These are phyloP conservation scores for Netelia virgata DNA, from an alignment of 2,888 invertebrate genomes.

Conservation along the genomic window DNA sequence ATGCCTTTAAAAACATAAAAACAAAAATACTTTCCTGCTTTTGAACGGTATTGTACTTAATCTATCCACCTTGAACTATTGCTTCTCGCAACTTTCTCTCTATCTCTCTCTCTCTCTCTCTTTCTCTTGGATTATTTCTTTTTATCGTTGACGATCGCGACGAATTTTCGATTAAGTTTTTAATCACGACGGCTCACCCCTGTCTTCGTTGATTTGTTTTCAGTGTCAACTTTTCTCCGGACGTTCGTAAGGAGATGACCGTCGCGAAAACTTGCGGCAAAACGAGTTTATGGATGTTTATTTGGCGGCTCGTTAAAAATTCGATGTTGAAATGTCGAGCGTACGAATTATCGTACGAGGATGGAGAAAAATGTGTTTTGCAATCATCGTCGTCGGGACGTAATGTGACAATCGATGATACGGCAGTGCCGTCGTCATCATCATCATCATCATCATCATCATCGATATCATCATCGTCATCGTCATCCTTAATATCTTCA, in stretches of 20 bases:
- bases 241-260: constrained; percentile 80
- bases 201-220: constrained; percentile 72
- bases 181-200: not conserved
- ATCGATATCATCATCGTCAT: constrained; percentile 32
- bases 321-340: constrained; percentile 57
- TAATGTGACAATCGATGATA: constrained; percentile 65
- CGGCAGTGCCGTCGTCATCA: constrained; percentile 61
- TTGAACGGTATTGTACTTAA: not conserved
- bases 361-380: constrained; percentile 47
- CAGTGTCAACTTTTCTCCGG: constrained; percentile 86
- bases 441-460: constrained; percentile 37
- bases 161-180: not conserved
- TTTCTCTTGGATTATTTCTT: constrained; percentile 15
- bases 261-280: constrained; percentile 58
- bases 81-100: not conserved
- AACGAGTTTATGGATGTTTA: constrained; percentile 45
- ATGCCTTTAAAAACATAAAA: constrained; percentile 38
- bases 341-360: constrained; percentile 32
- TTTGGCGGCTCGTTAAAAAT: constrained; percentile 41
- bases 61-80: not conserved
- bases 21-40: constrained; percentile 31
- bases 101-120: too few relatives aligned
- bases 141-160: constrained; percentile 33
- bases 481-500: constrained; percentile 38
- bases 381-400: constrained; percentile 63